Evolutionary conservation across 2,113 vertebrate species (phyloP), one percentile per base, ranked within the genome.

Genomic region (Lepus americanus): DNA sequence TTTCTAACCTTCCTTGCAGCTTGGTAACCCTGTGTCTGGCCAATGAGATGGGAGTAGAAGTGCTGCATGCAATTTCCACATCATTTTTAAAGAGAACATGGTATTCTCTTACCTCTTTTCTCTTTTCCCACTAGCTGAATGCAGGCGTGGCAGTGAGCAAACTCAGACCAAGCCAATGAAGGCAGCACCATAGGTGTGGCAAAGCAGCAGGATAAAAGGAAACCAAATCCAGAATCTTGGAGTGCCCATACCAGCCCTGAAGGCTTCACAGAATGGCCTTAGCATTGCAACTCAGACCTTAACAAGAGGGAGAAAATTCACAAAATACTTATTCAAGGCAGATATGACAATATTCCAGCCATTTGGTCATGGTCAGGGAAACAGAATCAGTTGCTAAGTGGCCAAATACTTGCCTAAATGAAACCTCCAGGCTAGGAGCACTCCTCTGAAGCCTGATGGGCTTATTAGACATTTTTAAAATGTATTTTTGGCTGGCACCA

Each of bases 141-240:
- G 19, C 73, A 25, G n/a, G 72, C 19, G 9, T 70, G 53, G 66
- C 59, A 36, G 33, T 64, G 31, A 91, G 39, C 66, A 64, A 64
- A 87, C n/a, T 1, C 39, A 39, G 55, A 31, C 39, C 76, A 87
- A 80, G 64, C 74, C 69, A 78, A 69, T 29, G 51, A 78, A 87
- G 36, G 36, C 11, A 69, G 69, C 9, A 33, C 51, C 22, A 44
- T 12, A 33, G 63, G 4, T 70, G 12, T 86, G 29, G 51, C 36
- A 86, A 86, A 92, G 51, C 72, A 86, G 23, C 74, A 79, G 59
- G 77, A 49, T 8, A 86, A 53, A 70, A 92, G 23, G 74, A 86
- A n/a, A n/a, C 63, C 9, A 11, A 69, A 23, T 77, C 79, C 31
- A 51, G 27, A 70, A 70, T 3, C 53, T 22, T 63, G 7, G 31